Evolutionary conservation across 2,113 vertebrate species (phyloP), one percentile per base, ranked within the genome.

Genomic region (Eupsittula cactorum): DNA sequence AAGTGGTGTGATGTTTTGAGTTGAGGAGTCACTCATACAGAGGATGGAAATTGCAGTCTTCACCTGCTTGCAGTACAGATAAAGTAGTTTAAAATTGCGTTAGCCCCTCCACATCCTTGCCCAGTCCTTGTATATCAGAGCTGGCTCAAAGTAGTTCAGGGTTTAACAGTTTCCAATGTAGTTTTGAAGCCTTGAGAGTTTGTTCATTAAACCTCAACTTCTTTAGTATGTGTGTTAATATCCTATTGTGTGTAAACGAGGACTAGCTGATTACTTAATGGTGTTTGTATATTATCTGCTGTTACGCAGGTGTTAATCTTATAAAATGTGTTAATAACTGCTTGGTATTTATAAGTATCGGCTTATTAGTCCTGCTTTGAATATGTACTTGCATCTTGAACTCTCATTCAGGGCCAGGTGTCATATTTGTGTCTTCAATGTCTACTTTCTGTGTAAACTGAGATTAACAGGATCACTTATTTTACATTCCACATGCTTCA

Each of bases 251-350:
- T 97, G 82, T 82, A 76, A 93, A 93, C 73, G 83, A 82, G 86
- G 62, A 47, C 80, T 62, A 50, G 52, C 69, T 53, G 74, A 91
- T 97, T 96, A 91, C 95, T 87, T 65, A 69, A 92, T 69, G 74
- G 39, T 92, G 63, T 93, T 92, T 82, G 39, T 73, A 42, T 86
- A 19, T 79, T 93, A 79, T 91, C 88, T 92, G 67, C 73, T 85
- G 60, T 83, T 89, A 53, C 21, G 44, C 16, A 78, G 86, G 85
- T 93, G 86, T 82, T 96, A 89, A 90, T 96, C 73, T 75, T 82
- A 91, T 69, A 91, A 94, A 96, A 92, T 13, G 75, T 95, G 83
- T 70, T 97, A 97, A 95, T 97, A 52, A 64, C 79, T 73, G 68
- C 86, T 63, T 64, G 84, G 76, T 83, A 82, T 94, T 95, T 97